These are phyloP conservation scores for Drosophila pectinifera DNA, from an alignment of 1,140 invertebrate species.

Conservation along the genomic window DNA sequence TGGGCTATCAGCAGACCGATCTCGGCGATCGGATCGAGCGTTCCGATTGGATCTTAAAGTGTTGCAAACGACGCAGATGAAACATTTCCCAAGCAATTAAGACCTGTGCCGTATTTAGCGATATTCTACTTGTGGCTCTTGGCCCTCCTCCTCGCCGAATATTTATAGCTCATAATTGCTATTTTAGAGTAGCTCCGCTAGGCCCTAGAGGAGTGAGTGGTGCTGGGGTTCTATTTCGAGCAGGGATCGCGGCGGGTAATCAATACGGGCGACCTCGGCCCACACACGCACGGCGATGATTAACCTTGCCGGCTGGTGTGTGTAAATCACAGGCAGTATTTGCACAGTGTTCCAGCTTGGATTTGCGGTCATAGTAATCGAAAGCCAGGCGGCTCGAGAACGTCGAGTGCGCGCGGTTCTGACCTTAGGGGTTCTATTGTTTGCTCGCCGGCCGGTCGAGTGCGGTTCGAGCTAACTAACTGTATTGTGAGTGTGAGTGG, in stretches of 20 bases:
- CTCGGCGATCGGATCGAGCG: conserved; percentile 39
- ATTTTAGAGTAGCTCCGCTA: conserved; percentile 63
- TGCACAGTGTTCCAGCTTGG: conserved; percentile 64
- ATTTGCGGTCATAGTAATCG: conserved; percentile 62
- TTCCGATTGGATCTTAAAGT: conserved; percentile 49
- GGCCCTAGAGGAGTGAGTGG: conserved; percentile 3
- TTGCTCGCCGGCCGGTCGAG: conserved; percentile 27
- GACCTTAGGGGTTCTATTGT: conserved; percentile 60
- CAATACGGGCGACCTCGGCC: conserved; percentile 28
- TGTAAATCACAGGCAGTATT: conserved; percentile 66
- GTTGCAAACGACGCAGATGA: conserved; percentile 72
- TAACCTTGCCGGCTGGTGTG: conserved; percentile 45
- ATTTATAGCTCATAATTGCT: conserved; percentile 76
- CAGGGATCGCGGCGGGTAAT: conserved; percentile 19
- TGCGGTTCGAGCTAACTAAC: conserved; percentile 51
- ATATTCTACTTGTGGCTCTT: conserved; percentile 9
- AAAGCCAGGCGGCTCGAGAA: conserved; percentile 41
- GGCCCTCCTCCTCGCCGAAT: conserved; percentile 19
- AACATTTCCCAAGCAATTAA: conserved; percentile 61
- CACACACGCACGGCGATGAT: conserved; percentile 20
- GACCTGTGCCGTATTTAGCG: conserved; percentile 60
- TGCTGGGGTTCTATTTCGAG: conserved; percentile 30
- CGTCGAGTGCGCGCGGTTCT: conserved; percentile 58
- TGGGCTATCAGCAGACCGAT: conserved; percentile 47
- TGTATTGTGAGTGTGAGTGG: conserved; percentile 51